Conservation (phyloP, 2,113 vertebrate species). For the Pteropus alecto region DNA sequence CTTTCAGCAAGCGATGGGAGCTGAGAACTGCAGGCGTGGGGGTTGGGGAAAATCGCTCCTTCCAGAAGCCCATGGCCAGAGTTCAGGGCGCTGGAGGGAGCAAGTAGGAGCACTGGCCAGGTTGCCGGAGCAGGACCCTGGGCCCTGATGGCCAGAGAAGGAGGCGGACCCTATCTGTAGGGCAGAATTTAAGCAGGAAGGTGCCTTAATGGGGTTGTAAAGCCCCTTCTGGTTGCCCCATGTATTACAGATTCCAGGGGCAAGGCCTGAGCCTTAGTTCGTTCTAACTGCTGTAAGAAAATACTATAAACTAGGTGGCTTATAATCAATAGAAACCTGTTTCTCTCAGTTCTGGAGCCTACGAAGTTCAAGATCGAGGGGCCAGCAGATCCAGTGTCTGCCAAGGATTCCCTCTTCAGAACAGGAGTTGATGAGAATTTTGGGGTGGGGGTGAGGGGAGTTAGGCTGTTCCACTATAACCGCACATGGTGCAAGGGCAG, state of each 20-base stretch:
- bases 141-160: neutral
- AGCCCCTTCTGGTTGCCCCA: neutral
- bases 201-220: accelerated
- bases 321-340: neutral
- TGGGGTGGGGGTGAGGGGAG: too few species aligned
- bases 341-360: neutral
- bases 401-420: neutral
- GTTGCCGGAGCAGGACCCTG: neutral
- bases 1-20: neutral
- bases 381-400: neutral
- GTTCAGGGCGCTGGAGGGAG: neutral
- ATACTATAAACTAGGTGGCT: neutral
- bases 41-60: neutral
- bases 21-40: neutral
- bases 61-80: accelerated
- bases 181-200: neutral
- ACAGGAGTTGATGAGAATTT: too few species aligned
- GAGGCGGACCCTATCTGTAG: too few species aligned
- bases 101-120: neutral
- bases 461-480: too few species aligned
- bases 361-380: neutral
- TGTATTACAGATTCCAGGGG: accelerated
- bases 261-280: neutral
- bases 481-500: neutral
- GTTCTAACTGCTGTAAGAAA: neutral